These are phyloP conservation scores for Centruroides sculpturatus DNA, from an alignment of 1,140 invertebrate genomes.

Conservation along the genomic window DNA sequence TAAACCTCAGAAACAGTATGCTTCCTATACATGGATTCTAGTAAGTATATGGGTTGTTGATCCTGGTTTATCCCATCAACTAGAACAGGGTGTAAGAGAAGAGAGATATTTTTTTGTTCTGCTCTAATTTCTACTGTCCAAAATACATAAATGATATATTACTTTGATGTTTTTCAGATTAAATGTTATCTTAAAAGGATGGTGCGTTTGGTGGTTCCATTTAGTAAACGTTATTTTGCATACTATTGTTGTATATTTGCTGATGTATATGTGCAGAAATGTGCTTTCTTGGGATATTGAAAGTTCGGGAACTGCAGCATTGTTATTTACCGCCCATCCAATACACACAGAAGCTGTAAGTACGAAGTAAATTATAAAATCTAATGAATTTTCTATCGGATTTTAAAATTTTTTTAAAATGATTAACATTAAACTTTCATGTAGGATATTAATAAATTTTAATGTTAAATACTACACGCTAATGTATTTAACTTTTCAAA, in stretches of 20 bases:
- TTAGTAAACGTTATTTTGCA: slow-evolving; percentile 33
- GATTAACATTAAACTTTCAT: too few relatives aligned
- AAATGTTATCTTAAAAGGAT: slow-evolving; percentile 23
- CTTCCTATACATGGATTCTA: too few relatives aligned
- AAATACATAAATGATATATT: too few relatives aligned
- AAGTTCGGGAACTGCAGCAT: slow-evolving; percentile 23
- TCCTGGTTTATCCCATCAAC: background rate
- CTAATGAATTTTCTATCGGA: too few relatives aligned
- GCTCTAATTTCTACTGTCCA: too few relatives aligned
- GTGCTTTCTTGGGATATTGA: slow-evolving; percentile 10
- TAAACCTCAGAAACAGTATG: too few relatives aligned
- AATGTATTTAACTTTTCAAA: too few relatives aligned
- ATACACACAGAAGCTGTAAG: slow-evolving; percentile 39
- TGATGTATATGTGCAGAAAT: slow-evolving; percentile 6
- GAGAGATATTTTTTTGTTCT: too few relatives aligned
- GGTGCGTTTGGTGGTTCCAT: slow-evolving; percentile 33
- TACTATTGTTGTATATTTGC: slow-evolving; percentile 6
- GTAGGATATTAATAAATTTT: too few relatives aligned
- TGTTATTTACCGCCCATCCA: slow-evolving; percentile 38
- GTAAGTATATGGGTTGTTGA: background rate
- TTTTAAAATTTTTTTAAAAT: too few relatives aligned
- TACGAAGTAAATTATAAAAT: slow-evolving; percentile 1
- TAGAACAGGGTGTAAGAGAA: too few relatives aligned
- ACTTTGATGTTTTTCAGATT: slow-evolving; percentile 13
- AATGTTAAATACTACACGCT: too few relatives aligned